A percentile compares a stretch with the other conserved stretches of the same genome.
Evolutionary conservation across 2,797 vertebrate species (phyloP).

Genomic region (Tadarida brasiliensis): DNA sequence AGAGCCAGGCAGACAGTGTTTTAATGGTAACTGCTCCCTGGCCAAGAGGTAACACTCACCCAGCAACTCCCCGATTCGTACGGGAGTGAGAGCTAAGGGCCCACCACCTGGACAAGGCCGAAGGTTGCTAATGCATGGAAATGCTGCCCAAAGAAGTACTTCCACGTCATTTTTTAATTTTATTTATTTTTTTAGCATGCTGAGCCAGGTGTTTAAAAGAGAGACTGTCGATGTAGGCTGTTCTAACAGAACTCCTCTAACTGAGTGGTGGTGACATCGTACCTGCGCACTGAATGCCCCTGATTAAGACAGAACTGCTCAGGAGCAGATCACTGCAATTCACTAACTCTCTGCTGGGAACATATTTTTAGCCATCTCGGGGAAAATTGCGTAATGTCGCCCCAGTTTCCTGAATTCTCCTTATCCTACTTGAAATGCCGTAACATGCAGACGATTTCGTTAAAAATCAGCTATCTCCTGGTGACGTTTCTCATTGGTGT

Average conservation of each 20-base stretch:
- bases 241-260: constrained; percentile 4
- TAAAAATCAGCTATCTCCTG: not conserved
- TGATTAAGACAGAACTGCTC: constrained; percentile 64
- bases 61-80: not conserved
- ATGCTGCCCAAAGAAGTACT: not conserved
- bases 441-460: not conserved
- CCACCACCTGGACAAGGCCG: not conserved
- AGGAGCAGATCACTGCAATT: constrained; percentile 61
- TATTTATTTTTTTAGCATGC: not conserved
- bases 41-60: not conserved
- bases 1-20: not conserved
- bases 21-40: not conserved
- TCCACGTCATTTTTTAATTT: no score
- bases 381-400: constrained; percentile 35
- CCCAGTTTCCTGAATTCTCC: constrained; percentile 47
- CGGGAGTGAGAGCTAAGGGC: not conserved
- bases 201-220: not conserved
- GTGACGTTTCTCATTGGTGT: not conserved
- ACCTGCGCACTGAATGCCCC: constrained; percentile 63
- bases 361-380: constrained; percentile 74
- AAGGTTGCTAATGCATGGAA: not conserved
- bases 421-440: constrained; percentile 34
- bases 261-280: constrained; percentile 41
- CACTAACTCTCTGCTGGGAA: constrained; percentile 65
- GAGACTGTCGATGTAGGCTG: not conserved